Evolutionary conservation across 2,888 invertebrate species (phyloP), one percentile per base, ranked within the genome.

Genomic region (Mythimna loreyi): DNA sequence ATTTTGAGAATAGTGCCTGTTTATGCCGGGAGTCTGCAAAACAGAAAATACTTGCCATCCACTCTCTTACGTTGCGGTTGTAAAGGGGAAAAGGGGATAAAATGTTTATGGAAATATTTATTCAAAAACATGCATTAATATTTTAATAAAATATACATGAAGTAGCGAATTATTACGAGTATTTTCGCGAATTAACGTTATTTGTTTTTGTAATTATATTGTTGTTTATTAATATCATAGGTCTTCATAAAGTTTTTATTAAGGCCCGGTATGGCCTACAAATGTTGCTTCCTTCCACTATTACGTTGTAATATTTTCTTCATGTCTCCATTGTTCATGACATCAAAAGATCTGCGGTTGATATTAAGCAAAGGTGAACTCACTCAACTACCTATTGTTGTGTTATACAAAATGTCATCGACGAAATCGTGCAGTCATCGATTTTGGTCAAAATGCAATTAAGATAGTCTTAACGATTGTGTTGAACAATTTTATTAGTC

Each of bases 41-140:
- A 86, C 87, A 85, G 86, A 87, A 88, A 89, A 87, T 90, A 86
- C 85, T 89, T 86, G 87, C 87, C 88, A 86, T 85, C 84, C 77
- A 82, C 81, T 85, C 86, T 82, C 77, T 84, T 76, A 80, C 73
- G 45, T 50, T 55, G 72, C 61, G 72, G 80, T 65, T 72, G 69
- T 80, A 82, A 83, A 84, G 77, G 71, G 75, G 77, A 77, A 78
- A 59, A 64, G 77, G 70, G 74, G 72, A 82, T 84, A 82, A 85
- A 85, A 85, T 82, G 79, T 82, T 85, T 82, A 82, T 83, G 77
- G 70, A 81, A 80, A 83, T 85, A 79, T 84, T 82, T 81, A 81
- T 85, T 82, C 75, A 81, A 81, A 83, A 82, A 77, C 78, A 78
- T 75, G 71, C 71, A 81, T 81, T 82, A 79, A 82, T 72, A 72